phyloP scores from a whole-genome alignment of 1,140 invertebrate genomes.

The Pantala flavescens region DNA sequence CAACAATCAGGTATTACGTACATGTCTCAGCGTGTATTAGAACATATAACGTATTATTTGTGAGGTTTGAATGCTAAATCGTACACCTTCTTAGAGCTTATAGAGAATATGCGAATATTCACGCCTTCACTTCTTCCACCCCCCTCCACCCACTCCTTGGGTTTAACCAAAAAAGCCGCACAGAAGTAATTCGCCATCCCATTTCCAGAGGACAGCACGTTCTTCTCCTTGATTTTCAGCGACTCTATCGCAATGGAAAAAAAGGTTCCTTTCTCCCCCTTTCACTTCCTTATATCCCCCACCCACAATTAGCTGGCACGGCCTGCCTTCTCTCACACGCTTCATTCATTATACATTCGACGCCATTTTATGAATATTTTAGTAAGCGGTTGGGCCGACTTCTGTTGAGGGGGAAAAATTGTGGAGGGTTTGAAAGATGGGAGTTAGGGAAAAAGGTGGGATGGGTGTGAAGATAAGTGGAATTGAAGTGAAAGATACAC shows the following conservation, averaged over 20 bases:
- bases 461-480: neutral
- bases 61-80: too few relatives aligned
- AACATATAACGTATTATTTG: too few relatives aligned
- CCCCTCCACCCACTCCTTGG: conserved; percentile 26
- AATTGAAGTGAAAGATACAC: too few relatives aligned
- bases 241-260: neutral
- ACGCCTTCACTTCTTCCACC: neutral
- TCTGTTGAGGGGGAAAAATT: conserved; percentile 9
- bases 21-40: too few relatives aligned
- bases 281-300: neutral
- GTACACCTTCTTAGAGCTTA: too few relatives aligned
- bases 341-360: conserved; percentile 10
- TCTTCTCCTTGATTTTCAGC: neutral
- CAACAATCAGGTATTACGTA: too few relatives aligned
- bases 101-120: too few relatives aligned
- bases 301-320: neutral
- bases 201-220: neutral
- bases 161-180: conserved; percentile 21
- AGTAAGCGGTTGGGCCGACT: neutral
- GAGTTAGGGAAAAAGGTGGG: neutral
- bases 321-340: neutral
- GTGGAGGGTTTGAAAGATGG: neutral
- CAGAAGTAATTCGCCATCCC: conserved; percentile 1
- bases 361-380: conserved; percentile 10
- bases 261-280: neutral